These are phyloP conservation scores for Drosophila aldrichi DNA, from an alignment of 2,888 invertebrate genomes.

Conservation along the genomic window DNA sequence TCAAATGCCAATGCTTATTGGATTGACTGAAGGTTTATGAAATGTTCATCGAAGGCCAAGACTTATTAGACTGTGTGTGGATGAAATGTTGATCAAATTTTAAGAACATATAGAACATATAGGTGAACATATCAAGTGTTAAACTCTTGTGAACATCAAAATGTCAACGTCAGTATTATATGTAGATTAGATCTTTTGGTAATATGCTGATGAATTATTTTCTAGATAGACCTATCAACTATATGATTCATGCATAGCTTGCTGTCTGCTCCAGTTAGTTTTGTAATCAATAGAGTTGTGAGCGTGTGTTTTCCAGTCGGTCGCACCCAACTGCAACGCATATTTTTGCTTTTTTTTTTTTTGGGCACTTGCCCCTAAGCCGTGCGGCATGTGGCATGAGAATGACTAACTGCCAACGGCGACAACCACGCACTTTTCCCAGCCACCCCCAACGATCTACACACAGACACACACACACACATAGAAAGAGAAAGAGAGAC, in stretches of 20 bases:
- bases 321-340: not conserved
- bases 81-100: no score
- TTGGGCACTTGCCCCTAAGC: constrained; percentile 10
- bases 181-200: not conserved
- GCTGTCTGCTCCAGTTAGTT: no score
- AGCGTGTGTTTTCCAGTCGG: not conserved
- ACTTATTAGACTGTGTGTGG: no score
- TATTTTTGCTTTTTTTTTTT: not conserved
- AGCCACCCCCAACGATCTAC: constrained; percentile 33
- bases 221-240: no score
- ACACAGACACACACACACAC: constrained; percentile 1
- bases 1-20: no score
- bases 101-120: no score
- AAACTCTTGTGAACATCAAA: no score
- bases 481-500: not conserved
- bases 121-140: no score
- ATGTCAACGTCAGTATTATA: not conserved
- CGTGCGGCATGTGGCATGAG: constrained; percentile 26
- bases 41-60: no score
- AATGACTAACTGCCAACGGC: constrained; percentile 77
- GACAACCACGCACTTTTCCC: constrained; percentile 66
- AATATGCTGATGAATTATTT: no score
- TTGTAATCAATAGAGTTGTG: not conserved
- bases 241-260: no score
- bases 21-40: no score